Evolutionary conservation across 1,140 invertebrate species (phyloP).

Genomic region (Nebria ingens): DNA sequence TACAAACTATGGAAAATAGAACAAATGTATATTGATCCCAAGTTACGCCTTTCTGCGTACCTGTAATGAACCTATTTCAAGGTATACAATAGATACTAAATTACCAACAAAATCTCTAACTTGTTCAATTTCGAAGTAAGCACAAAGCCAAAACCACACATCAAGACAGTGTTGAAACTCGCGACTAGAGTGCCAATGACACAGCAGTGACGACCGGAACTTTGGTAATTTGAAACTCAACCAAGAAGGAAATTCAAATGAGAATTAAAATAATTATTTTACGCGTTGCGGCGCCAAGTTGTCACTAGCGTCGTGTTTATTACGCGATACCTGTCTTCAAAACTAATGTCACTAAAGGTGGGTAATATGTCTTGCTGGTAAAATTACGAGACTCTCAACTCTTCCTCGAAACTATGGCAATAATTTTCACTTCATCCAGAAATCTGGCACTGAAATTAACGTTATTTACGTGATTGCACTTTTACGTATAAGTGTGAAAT

Average conservation of each 20-base stretch:
- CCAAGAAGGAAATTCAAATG: background rate
- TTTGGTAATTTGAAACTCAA: background rate
- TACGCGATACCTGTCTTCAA: no score
- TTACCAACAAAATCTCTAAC: no score
- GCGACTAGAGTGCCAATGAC: no score
- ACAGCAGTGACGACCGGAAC: no score
- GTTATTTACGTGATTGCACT: background rate
- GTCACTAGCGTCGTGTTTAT: background rate
- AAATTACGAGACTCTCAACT: background rate
- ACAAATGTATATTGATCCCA: no score
- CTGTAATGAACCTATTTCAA: no score
- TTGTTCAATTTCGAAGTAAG: no score
- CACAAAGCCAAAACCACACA: no score
- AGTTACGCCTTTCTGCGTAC: no score
- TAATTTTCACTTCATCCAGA: background rate
- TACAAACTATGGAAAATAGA: no score
- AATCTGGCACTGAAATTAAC: background rate
- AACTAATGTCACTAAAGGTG: background rate
- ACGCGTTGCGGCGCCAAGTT: background rate
- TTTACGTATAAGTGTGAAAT: background rate
- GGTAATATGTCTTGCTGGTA: background rate
- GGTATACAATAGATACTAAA: no score
- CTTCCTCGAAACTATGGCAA: background rate
- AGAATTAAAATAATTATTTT: constrained; percentile 10
- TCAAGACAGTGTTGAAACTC: no score